These are phyloP conservation scores for Cotesia typhae DNA, from an alignment of 1,140 invertebrate species.

Conservation along the genomic window DNA sequence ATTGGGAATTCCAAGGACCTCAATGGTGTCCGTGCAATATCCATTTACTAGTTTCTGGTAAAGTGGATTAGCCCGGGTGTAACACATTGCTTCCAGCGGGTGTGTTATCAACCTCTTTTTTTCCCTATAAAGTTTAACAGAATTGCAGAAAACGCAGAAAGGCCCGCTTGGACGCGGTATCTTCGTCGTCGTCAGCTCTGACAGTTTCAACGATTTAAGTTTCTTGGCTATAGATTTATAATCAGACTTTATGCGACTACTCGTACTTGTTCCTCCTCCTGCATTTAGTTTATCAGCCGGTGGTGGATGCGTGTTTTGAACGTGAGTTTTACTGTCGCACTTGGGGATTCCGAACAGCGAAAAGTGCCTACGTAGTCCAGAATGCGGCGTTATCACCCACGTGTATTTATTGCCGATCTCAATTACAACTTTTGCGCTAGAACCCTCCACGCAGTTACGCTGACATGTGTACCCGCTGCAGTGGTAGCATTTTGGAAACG, in stretches of 20 bases:
- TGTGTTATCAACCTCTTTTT: conserved; percentile 57
- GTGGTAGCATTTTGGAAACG: conserved; percentile 62
- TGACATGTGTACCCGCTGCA: conserved; percentile 65
- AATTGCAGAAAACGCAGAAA: conserved; percentile 63
- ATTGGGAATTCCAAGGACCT: conserved; percentile 63
- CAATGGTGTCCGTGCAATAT: conserved; percentile 61
- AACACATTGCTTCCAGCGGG: conserved; percentile 54
- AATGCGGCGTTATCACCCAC: conserved; percentile 63
- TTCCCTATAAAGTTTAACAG: conserved; percentile 60
- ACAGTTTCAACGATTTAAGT: conserved; percentile 55
- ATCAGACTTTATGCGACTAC: conserved; percentile 53
- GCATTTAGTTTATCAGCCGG: conserved; percentile 23
- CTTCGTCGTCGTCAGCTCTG: conserved; percentile 54
- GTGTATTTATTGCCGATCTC: conserved; percentile 67
- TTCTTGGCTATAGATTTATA: conserved; percentile 57
- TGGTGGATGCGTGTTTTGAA: conserved; percentile 49
- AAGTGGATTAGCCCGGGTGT: conserved; percentile 57
- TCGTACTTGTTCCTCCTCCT: conserved; percentile 48
- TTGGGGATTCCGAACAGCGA: conserved; percentile 65
- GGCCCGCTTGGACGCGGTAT: conserved; percentile 59
- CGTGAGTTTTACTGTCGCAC: conserved; percentile 55
- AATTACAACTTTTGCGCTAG: conserved; percentile 62
- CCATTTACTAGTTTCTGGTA: conserved; percentile 63
- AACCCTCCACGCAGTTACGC: conserved; percentile 62
- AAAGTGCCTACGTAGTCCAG: conserved; percentile 59